These are phyloP conservation scores for Tuta absoluta DNA, from an alignment of 2,888 invertebrate species.

Conservation along the genomic window DNA sequence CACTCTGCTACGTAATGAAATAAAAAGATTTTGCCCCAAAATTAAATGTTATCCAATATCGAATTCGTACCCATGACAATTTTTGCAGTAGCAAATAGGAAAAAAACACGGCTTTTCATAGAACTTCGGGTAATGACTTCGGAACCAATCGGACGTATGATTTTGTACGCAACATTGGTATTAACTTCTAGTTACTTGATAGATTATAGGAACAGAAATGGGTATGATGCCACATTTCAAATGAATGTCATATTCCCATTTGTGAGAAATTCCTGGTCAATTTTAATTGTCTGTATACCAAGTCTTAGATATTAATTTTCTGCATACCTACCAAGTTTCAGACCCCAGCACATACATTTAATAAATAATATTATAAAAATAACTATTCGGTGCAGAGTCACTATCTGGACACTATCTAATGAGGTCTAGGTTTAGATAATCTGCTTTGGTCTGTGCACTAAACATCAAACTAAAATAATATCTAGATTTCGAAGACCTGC, in stretches of 20 bases:
- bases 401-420: no score
- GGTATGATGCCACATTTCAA: neutral
- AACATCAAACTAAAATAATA: no score
- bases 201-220: neutral
- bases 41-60: slow-evolving; percentile 6
- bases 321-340: no score
- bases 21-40: neutral
- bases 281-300: no score
- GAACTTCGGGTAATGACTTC: slow-evolving; percentile 9
- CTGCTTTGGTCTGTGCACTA: no score
- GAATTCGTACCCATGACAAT: slow-evolving; percentile 12
- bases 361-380: no score
- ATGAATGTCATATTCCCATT: neutral
- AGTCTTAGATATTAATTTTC: no score
- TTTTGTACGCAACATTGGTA: neutral
- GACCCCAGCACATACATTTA: no score
- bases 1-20: neutral
- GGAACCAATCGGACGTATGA: slow-evolving; percentile 21
- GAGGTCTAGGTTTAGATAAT: no score
- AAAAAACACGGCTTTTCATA: slow-evolving; percentile 13
- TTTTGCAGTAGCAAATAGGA: slow-evolving; percentile 5
- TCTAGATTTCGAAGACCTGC: slow-evolving; percentile 20
- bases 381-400: no score
- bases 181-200: neutral
- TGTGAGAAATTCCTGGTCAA: no score